Percentiles rank a stretch among this genome's conserved stretches.
Conservation (phyloP, 1,140 invertebrate genomes). For the Drosophila chauvacae region DNA sequence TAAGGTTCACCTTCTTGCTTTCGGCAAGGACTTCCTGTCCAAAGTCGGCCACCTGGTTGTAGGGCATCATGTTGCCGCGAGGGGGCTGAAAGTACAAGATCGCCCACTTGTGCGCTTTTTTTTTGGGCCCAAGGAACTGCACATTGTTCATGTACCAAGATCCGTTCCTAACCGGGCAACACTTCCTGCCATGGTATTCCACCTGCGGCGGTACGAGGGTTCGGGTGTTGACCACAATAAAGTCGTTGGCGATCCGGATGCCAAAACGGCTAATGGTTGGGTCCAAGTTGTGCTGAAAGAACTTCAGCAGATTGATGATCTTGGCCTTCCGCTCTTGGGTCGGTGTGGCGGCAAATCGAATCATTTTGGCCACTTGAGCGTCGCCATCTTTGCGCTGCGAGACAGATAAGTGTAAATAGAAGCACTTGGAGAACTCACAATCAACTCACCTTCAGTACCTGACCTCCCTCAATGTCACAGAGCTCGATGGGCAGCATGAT, state of each 20-base stretch:
- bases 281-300: slow-evolving; percentile 85
- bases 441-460: slow-evolving; percentile 84
- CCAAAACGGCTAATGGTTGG: slow-evolving; percentile 87
- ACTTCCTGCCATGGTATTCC: slow-evolving; percentile 78
- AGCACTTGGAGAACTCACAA: not conserved
- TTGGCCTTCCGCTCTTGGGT: slow-evolving; percentile 87
- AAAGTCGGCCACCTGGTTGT: slow-evolving; percentile 16
- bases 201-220: slow-evolving; percentile 86
- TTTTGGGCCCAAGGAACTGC: slow-evolving; percentile 34
- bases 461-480: slow-evolving; percentile 87
- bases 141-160: slow-evolving; percentile 56
- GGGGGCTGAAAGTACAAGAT: slow-evolving; percentile 30
- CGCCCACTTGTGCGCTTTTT: slow-evolving; percentile 66
- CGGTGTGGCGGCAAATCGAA: slow-evolving; percentile 87
- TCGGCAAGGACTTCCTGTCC: slow-evolving; percentile 1
- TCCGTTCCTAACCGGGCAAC: slow-evolving; percentile 33
- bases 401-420: not conserved
- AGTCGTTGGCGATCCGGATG: slow-evolving; percentile 85
- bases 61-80: not conserved
- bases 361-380: slow-evolving; percentile 88
- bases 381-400: slow-evolving; percentile 84
- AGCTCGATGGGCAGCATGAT: slow-evolving; percentile 88
- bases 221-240: slow-evolving; percentile 86
- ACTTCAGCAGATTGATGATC: slow-evolving; percentile 87
- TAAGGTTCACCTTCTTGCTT: slow-evolving; percentile 12